Base-by-base conservation (phyloP, 2,113 vertebrate genomes). In the Edolisoma coerulescens region DNA sequence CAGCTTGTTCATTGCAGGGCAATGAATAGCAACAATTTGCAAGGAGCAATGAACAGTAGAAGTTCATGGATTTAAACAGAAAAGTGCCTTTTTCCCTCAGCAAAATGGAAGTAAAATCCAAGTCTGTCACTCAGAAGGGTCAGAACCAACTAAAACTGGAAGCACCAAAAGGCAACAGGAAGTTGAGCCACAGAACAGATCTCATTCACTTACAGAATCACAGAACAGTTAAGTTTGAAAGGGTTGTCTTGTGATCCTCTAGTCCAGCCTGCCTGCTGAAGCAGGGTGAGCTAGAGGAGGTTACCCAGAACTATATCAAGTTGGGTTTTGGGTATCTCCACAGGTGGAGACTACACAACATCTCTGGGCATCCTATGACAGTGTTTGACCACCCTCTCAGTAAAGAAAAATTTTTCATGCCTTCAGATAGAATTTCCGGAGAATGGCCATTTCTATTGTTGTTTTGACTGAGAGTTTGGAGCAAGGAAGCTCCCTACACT, bases 271-370 rank as follows among this genome's bases (percentile, higher is more conserved):
- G 32, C 24, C 61, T 35, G 24, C n/a, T 65, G 50, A 47, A 74
- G 23, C 42, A 75, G 24, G 2, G 15, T 30, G 16, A 67, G 26
- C 10, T 75, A 35, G 24, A 41, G 8, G 30, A 42, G 30, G 24
- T 30, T 30, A 12, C 11, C 14, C n/a, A 57, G 14, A 4, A 42
- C 32, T 4, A 0, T 6, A 24, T 32, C 18, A 22, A 33, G 2
- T 1, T 41, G 11, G 7, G 9, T 28, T 80, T 79, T 41, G 35
- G 10, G 2, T 41, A 19, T 24, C 37, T 68, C 41, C 42, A 45
- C 2, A 22, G 13, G 18, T 21, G 9, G 39, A 73, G 24, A 73
- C 3, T 18, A 18, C 24, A 42, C 20, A 47, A 9, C 3, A 3
- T 45, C 35, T 57, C 35, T 67, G 30, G 42, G 28, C 6, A 56